phyloP scores from a whole-genome alignment of 1,140 invertebrate genomes.

The Lucilia cuprina region DNA sequence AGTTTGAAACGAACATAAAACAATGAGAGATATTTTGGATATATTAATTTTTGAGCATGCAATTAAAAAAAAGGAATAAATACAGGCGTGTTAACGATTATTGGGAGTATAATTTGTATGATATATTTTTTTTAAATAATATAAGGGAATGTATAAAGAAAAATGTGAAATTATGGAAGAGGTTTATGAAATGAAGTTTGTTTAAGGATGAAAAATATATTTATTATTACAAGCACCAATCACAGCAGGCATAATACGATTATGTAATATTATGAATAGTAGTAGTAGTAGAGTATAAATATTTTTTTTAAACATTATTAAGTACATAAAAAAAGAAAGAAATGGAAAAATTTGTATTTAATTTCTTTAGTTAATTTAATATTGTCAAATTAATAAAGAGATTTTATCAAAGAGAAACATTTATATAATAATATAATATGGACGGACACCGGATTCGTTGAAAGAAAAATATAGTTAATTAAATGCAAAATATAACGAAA shows the following conservation, averaged over 20 bases:
- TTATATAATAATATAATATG: background rate
- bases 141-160: background rate
- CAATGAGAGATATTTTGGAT: background rate
- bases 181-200: background rate
- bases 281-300: background rate
- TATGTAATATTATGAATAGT: background rate
- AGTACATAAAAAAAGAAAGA: slow-evolving; percentile 21
- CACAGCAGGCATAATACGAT: slow-evolving; percentile 16
- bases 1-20: slow-evolving; percentile 16
- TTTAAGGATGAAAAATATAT: background rate
- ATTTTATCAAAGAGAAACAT: background rate
- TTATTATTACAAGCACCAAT: slow-evolving; percentile 24
- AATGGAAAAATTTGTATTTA: background rate
- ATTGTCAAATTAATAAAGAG: background rate
- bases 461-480: too few species aligned
- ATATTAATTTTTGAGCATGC: background rate
- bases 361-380: background rate
- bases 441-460: too few species aligned
- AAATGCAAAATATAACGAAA: too few species aligned
- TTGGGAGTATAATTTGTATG: background rate
- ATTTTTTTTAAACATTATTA: background rate
- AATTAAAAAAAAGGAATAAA: background rate
- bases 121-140: background rate
- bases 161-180: background rate
- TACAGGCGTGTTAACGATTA: background rate